A percentile compares a stretch with the other conserved stretches of the same genome.
These are phyloP conservation scores for Lithosia quadra DNA, from an alignment of 2,888 invertebrate species.

Conservation along the genomic window DNA sequence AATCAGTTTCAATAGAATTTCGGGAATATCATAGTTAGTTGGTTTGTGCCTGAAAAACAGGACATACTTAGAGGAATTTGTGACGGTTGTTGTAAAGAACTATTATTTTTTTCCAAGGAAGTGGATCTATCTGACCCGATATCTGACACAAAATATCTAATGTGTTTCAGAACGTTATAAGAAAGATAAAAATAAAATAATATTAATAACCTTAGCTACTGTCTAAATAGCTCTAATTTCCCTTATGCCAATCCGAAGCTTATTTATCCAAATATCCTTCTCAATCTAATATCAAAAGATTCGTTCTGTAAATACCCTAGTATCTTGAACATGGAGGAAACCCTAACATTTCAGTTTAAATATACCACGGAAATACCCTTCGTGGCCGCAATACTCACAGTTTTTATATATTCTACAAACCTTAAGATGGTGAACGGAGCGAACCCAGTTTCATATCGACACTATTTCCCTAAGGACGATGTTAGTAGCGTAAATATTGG, in stretches of 20 bases:
- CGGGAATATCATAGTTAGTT: too few relatives aligned
- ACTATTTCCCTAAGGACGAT: slow-evolving; percentile 67
- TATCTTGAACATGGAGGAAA: not conserved
- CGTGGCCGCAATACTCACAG: slow-evolving; percentile 26
- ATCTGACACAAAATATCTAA: too few relatives aligned
- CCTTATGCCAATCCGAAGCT: not conserved
- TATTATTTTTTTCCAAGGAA: too few relatives aligned
- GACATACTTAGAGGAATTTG: too few relatives aligned
- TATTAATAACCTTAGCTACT: not conserved
- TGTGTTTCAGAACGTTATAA: not conserved
- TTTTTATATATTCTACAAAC: slow-evolving; percentile 47
- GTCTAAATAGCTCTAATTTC: not conserved
- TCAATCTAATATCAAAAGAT: not conserved
- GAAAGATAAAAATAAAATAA: not conserved
- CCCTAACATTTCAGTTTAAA: slow-evolving; percentile 16
- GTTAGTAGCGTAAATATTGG: slow-evolving; percentile 63
- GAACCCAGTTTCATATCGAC: slow-evolving; percentile 58
- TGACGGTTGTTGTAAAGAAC: too few relatives aligned
- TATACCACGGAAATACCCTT: slow-evolving; percentile 18
- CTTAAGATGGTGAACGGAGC: slow-evolving; percentile 30
- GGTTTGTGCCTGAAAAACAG: too few relatives aligned
- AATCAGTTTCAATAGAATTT: too few relatives aligned
- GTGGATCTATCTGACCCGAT: too few relatives aligned
- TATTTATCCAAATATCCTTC: not conserved
- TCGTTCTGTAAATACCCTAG: not conserved